Evolutionary conservation across 2,113 vertebrate species (phyloP).

Genomic region (Myanophis thanlyinensis): DNA sequence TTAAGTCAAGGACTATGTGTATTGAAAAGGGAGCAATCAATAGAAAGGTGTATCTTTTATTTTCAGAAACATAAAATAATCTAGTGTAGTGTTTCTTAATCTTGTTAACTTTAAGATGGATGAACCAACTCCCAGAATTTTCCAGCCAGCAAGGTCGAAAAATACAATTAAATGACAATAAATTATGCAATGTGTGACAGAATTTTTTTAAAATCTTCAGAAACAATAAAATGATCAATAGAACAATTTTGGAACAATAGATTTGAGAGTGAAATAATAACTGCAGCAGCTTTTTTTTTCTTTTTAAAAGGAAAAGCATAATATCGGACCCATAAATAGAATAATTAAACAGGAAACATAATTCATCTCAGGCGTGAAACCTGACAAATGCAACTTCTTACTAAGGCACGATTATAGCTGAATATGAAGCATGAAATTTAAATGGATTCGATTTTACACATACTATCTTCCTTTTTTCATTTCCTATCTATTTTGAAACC

Average conservation of each 20-base stretch:
- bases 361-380: constrained; percentile 40
- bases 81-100: not conserved
- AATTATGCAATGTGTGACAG: not conserved
- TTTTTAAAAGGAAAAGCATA: constrained; percentile 2
- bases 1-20: not conserved
- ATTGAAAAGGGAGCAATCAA: not conserved
- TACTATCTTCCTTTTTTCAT: not conserved
- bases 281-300: constrained; percentile 23
- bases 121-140: not conserved
- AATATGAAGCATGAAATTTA: constrained; percentile 30
- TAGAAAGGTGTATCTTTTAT: not conserved
- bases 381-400: constrained; percentile 33
- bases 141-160: not conserved
- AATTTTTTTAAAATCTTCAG: not conserved
- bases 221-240: not conserved
- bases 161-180: not conserved
- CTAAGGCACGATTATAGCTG: not conserved
- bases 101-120: not conserved
- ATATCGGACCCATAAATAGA: constrained; percentile 18
- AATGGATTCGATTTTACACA: not conserved
- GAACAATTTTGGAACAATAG: not conserved
- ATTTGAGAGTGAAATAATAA: constrained; percentile 32
- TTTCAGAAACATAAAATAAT: too few species aligned
- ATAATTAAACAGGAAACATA: constrained; percentile 34
- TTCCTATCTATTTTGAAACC: not conserved